phyloP scores from a whole-genome alignment of 2,797 vertebrate genomes.

The Vultur gryphus region DNA sequence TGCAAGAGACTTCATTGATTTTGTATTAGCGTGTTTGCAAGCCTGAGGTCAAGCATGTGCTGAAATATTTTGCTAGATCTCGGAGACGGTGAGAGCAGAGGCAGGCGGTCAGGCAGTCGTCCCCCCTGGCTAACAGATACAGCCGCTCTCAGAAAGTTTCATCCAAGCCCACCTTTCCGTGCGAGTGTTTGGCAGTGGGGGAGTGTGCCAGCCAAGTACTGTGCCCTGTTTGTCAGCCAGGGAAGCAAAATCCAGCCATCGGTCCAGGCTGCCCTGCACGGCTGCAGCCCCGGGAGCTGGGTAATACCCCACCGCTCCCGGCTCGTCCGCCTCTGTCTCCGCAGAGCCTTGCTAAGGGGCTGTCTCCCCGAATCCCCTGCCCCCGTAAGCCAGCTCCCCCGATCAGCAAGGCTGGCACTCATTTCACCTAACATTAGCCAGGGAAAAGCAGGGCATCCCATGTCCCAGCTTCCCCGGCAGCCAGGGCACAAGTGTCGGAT shows the following conservation, averaged over 20 bases:
- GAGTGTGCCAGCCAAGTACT: neutral
- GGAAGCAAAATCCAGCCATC: neutral
- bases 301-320: neutral
- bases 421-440: neutral
- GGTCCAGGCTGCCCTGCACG: neutral
- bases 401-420: neutral
- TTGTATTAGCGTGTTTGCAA: neutral
- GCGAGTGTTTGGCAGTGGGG: neutral
- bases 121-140: neutral
- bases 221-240: neutral
- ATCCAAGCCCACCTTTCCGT: neutral
- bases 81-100: neutral
- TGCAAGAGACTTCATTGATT: neutral
- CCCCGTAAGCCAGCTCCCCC: neutral
- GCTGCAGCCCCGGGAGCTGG: neutral
- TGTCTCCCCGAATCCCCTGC: neutral
- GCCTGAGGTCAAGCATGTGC: neutral
- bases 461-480: neutral
- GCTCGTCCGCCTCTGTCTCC: neutral
- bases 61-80: neutral
- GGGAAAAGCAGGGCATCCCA: neutral
- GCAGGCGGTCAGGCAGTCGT: neutral
- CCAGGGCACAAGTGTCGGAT: rapidly evolving
- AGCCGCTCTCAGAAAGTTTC: neutral
- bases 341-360: neutral